Conservation (phyloP, 2,113 vertebrate species). For the Sinocyclocheilus rhinocerous region DNA sequence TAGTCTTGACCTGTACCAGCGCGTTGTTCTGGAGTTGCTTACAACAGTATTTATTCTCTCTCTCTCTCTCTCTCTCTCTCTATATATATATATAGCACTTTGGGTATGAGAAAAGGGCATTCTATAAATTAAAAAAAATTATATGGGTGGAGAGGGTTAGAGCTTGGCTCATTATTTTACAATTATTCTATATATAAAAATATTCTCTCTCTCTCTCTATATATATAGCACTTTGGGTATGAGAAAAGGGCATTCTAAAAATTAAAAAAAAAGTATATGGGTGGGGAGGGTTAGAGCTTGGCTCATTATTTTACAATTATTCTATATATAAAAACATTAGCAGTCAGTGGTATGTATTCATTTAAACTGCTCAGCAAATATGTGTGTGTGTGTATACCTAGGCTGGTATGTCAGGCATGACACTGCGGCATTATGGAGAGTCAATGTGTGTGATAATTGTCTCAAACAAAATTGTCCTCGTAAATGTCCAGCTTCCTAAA, state of each 20-base stretch:
- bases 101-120: too few species aligned
- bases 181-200: too few species aligned
- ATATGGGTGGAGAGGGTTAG: too few species aligned
- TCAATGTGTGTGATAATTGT: slow-evolving; percentile 19
- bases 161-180: too few species aligned
- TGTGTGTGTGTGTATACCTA: background rate
- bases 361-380: background rate
- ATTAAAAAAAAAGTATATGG: too few species aligned
- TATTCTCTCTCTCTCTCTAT: too few species aligned
- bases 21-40: background rate
- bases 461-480: slow-evolving; percentile 52
- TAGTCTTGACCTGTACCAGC: background rate
- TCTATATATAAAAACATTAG: background rate
- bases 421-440: slow-evolving; percentile 29
- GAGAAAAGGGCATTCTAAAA: too few species aligned
- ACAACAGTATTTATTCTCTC: too few species aligned
- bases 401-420: slow-evolving; percentile 51
- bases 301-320: background rate
- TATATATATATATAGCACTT: too few species aligned
- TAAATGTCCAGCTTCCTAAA: slow-evolving; percentile 70
- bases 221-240: too few species aligned
- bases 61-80: too few species aligned
- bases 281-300: background rate
- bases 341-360: background rate
- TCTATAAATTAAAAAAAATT: too few species aligned